A percentile compares a stretch with the other conserved stretches of the same genome.
Evolutionary conservation across 1,140 invertebrate species (phyloP).

Genomic region (Cardiocondyla obscurior): DNA sequence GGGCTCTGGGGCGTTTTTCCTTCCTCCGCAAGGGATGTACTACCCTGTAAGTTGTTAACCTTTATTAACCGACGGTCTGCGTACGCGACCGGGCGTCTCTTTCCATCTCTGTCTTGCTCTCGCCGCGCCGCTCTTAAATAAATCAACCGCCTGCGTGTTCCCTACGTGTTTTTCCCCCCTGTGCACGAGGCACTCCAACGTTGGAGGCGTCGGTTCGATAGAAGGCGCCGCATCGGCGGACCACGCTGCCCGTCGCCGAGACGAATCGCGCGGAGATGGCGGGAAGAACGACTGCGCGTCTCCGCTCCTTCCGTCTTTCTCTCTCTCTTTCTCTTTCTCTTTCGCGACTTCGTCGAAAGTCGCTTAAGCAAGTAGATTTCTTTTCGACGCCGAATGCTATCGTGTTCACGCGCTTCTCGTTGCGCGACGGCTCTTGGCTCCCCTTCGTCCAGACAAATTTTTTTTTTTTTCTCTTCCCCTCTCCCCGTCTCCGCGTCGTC

Average conservation of each 20-base stretch:
- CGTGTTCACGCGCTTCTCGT: not conserved
- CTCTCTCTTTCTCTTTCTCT: not conserved
- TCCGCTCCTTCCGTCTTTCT: not conserved
- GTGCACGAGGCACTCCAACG: constrained; percentile 15
- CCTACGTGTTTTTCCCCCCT: not conserved
- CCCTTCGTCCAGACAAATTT: too few relatives aligned
- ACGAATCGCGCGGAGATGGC: not conserved
- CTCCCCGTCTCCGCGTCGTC: too few relatives aligned
- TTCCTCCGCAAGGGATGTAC: constrained; percentile 96
- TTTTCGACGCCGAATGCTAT: not conserved
- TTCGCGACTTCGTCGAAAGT: not conserved
- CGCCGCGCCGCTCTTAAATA: constrained; percentile 11
- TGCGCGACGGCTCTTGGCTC: too few relatives aligned
- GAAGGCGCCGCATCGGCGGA: constrained; percentile 55
- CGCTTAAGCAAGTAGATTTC: too few relatives aligned
- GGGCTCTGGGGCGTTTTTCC: constrained; percentile 95
- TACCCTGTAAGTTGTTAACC: constrained; percentile 91
- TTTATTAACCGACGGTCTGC: not conserved
- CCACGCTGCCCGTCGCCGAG: constrained; percentile 28
- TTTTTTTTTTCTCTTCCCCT: too few relatives aligned
- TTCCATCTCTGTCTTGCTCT: constrained; percentile 58
- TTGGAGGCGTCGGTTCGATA: constrained; percentile 65
- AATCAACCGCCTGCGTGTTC: constrained; percentile 3
- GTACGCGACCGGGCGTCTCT: not conserved
- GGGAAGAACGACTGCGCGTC: not conserved